Evolutionary conservation across 2,888 invertebrate genomes (phyloP), one percentile per base, ranked within the genome.

Genomic region (Thymelicus acteon): DNA sequence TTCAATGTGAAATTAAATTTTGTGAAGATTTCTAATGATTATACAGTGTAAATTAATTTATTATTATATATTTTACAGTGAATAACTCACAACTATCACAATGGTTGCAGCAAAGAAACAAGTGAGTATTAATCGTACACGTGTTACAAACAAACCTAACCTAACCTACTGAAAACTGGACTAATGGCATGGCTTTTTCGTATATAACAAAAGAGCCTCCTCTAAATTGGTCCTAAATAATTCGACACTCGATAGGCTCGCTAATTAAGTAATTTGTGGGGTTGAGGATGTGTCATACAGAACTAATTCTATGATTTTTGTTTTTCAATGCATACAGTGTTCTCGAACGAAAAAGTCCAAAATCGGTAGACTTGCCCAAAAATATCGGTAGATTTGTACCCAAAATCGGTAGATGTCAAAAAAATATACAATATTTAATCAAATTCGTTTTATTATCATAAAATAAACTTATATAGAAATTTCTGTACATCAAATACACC

Each of bases 21-120:
- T 10, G 12, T 10, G 12, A 12, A 44, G 44, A 12, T 44, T 2
- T 44, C 44, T 12, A 4, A 8, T 44, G 44, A 12, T 8, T 44
- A 12, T 12, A 10, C 44, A 10, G 12, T 58, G 7, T 37, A 15
- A n/a, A 24, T 44, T 44, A 61, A 44, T n/a, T 24, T 24, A 24
- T 44, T 57, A 13, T 64, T 49, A 37, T 60, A 12, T 15, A 47
- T 62, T 44, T 78, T 77, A 80, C 85, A 74, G 87, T 75, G 84
- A 86, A 70, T 73, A 72, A 52, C 60, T 68, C 61, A 62, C 67
- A 73, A 75, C 74, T 69, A 75, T 73, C 84, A 90, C 78, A 83
- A 98, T 98, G 97, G 97, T 97, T 86, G 97, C 97, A 74, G 96
- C 96, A 86, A 98, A 98, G 95, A 98, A 98, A 94, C 96, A 97